Evolutionary conservation across 2,113 vertebrate species (phyloP).

Genomic region (Neotoma lepida): DNA sequence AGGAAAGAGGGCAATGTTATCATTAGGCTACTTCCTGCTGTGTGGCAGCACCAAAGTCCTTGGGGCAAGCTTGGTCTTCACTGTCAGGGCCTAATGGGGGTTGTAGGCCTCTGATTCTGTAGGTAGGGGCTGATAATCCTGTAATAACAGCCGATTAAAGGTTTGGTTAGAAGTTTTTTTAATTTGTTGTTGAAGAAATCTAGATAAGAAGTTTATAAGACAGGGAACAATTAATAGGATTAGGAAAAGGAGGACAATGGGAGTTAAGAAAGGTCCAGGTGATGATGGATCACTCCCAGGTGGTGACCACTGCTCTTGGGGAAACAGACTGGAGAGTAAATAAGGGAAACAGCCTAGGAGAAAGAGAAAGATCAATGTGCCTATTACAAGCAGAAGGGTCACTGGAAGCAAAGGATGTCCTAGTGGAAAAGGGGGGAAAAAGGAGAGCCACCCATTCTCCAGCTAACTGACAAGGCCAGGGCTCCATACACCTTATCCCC

Average conservation of each 20-base stretch:
- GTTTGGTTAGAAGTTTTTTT: too few relatives aligned
- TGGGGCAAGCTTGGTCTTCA: too few relatives aligned
- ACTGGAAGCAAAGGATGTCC: neutral
- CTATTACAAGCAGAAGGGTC: neutral
- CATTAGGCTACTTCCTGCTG: too few relatives aligned
- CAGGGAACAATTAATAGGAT: neutral
- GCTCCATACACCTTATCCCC: neutral
- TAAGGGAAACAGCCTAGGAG: neutral
- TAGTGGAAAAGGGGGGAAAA: neutral
- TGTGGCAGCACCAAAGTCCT: too few relatives aligned
- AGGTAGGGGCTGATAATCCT: too few relatives aligned
- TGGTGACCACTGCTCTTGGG: neutral
- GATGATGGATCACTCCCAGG: too few relatives aligned
- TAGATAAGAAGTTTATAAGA: neutral
- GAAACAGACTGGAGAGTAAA: neutral
- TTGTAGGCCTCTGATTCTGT: too few relatives aligned
- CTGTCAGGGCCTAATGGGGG: too few relatives aligned
- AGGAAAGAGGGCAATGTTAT: too few relatives aligned
- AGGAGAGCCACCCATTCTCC: too few relatives aligned
- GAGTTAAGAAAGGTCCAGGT: neutral
- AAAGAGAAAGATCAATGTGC: neutral
- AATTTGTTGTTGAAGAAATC: too few relatives aligned
- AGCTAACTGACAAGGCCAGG: neutral
- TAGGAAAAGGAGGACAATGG: neutral
- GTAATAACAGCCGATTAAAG: too few relatives aligned